Conservation (phyloP, 53 echinoderm and acorn worm species). For the Astropecten irregularis region DNA sequence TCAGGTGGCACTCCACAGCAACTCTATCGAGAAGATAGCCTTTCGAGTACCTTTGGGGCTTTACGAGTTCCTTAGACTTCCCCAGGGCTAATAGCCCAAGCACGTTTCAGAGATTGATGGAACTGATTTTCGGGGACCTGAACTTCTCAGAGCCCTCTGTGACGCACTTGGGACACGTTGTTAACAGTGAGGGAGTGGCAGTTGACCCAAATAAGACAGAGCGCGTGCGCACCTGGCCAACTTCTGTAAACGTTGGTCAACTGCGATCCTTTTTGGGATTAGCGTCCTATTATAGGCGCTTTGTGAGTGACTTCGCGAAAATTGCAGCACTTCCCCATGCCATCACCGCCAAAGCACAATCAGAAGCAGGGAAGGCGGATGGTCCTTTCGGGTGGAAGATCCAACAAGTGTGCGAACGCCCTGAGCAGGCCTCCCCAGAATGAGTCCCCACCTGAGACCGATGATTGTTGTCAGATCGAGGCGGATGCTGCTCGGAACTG, state of each 20-base stretch:
- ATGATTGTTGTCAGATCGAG: neutral
- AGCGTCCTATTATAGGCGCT: constrained; percentile 47
- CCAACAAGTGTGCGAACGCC: constrained; percentile 60
- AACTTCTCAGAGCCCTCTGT: neutral
- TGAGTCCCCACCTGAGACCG: neutral
- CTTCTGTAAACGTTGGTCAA: no score
- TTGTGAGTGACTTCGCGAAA: constrained; percentile 1
- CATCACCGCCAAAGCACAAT: neutral
- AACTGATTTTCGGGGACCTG: neutral
- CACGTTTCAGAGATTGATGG: constrained; percentile 5
- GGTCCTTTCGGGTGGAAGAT: constrained; percentile 15
- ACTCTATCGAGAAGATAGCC: no score
- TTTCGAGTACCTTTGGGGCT: no score
- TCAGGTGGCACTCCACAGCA: no score
- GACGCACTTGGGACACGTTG: constrained; percentile 40
- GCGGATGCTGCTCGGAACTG: neutral
- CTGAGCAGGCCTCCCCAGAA: constrained; percentile 19
- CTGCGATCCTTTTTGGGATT: constrained; percentile 57
- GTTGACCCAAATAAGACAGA: constrained; percentile 48
- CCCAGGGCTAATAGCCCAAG: constrained; percentile 49
- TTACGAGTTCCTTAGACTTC: constrained; percentile 52
- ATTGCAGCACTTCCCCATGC: constrained; percentile 25
- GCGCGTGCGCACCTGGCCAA: no score
- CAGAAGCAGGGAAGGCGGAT: neutral
- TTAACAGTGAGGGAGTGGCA: constrained; percentile 35